These are phyloP conservation scores for Julus scandinavius DNA, from an alignment of 2,888 invertebrate species.

Conservation along the genomic window DNA sequence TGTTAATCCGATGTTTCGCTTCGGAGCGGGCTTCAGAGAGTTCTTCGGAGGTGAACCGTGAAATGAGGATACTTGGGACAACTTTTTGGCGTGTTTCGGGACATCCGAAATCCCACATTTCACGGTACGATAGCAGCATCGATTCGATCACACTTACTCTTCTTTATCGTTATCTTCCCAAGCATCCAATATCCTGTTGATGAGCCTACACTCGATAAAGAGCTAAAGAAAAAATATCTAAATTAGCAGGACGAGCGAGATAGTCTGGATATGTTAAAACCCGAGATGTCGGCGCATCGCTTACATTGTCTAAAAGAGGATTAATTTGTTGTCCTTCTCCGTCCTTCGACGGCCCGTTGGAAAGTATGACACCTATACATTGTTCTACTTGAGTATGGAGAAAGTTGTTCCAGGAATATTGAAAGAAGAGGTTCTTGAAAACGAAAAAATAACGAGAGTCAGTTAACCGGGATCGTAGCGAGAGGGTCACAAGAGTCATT, in stretches of 20 bases:
- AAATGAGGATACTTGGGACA: no score
- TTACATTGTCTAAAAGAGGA: slow-evolving; percentile 65
- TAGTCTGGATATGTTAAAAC: neutral
- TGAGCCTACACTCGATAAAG: slow-evolving; percentile 80
- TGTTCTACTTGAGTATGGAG: slow-evolving; percentile 89
- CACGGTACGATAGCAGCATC: no score
- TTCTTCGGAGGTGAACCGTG: no score
- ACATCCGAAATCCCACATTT: no score
- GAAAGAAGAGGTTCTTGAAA: slow-evolving; percentile 86
- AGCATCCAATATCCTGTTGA: slow-evolving; percentile 81
- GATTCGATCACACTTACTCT: slow-evolving; percentile 73
- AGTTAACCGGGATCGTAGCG: slow-evolving; percentile 49
- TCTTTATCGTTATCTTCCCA: slow-evolving; percentile 82
- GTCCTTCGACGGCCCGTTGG: slow-evolving; percentile 61
- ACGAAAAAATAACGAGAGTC: neutral
- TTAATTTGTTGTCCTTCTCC: slow-evolving; percentile 63
- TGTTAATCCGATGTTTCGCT: neutral
- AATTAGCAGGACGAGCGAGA: neutral
- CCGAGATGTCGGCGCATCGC: slow-evolving; percentile 10
- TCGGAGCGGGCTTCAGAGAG: no score
- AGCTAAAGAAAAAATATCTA: slow-evolving; percentile 70
- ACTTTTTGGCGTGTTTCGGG: no score
- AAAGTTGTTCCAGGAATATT: slow-evolving; percentile 94
- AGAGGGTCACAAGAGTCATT: slow-evolving; percentile 35
- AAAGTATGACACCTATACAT: slow-evolving; percentile 79